phyloP scores from a whole-genome alignment of 2,888 invertebrate genomes.

The Apodemia zela region DNA sequence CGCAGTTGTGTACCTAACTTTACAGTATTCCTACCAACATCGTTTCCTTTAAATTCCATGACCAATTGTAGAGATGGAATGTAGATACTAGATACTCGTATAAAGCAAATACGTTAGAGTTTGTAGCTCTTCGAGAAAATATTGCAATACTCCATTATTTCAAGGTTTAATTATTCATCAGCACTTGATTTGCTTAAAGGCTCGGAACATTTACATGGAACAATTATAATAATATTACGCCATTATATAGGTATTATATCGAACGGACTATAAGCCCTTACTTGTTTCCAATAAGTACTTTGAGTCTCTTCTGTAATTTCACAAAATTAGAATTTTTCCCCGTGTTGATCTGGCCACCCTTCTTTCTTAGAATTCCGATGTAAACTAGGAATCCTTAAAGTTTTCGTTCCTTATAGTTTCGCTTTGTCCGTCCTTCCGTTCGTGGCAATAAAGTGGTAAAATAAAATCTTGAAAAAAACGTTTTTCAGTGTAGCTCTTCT shows the following conservation, averaged over 20 bases:
- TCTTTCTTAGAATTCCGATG: too few species aligned
- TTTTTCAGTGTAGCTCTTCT: too few species aligned
- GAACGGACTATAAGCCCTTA: neutral
- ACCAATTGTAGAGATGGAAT: neutral
- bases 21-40: neutral
- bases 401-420: too few species aligned
- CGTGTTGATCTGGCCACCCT: too few species aligned
- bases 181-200: neutral
- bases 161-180: neutral
- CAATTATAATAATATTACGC: neutral
- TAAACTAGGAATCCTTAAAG: too few species aligned
- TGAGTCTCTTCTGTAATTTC: too few species aligned
- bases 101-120: neutral
- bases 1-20: neutral
- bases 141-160: neutral
- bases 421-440: too few species aligned
- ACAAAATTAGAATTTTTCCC: too few species aligned
- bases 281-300: neutral
- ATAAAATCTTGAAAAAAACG: too few species aligned
- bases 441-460: too few species aligned
- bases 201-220: neutral
- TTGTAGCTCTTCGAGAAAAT: neutral
- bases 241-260: too few species aligned
- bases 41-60: slow-evolving; percentile 1
- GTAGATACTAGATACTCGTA: neutral